A percentile compares a stretch with the other conserved stretches of the same genome.
Evolutionary conservation across 2,113 vertebrate genomes (phyloP).

Genomic region (Hymenochirus boettgeri): DNA sequence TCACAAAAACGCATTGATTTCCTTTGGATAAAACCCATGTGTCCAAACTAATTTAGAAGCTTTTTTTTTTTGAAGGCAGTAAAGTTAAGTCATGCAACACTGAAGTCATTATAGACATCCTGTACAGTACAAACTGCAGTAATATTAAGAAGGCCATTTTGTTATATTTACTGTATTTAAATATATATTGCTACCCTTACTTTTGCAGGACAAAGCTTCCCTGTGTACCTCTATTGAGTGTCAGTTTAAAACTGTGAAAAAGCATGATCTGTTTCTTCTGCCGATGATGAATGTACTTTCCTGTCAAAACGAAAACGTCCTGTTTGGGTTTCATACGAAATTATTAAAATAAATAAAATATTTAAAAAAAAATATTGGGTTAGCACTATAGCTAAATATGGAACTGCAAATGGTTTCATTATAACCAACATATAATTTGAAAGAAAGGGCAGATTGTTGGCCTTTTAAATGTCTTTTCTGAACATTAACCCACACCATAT

Average conservation of each 20-base stretch:
- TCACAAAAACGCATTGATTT: slow-evolving; percentile 88
- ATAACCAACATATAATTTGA: slow-evolving; percentile 85
- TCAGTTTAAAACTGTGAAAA: slow-evolving; percentile 64
- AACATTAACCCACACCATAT: too few species aligned
- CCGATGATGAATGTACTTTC: slow-evolving; percentile 81
- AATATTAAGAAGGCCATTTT: slow-evolving; percentile 74
- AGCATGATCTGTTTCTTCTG: slow-evolving; percentile 70
- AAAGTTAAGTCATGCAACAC: slow-evolving; percentile 73
- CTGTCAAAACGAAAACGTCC: slow-evolving; percentile 77
- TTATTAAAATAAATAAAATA: too few species aligned
- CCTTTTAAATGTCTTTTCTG: slow-evolving; percentile 75
- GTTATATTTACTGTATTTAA: slow-evolving; percentile 83
- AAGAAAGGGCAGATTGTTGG: slow-evolving; percentile 71
- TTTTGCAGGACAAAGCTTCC: slow-evolving; percentile 71
- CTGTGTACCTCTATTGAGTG: slow-evolving; percentile 74
- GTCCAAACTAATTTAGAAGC: slow-evolving; percentile 77
- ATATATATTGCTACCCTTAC: slow-evolving; percentile 73
- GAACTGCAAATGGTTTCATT: slow-evolving; percentile 69
- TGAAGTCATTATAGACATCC: slow-evolving; percentile 70
- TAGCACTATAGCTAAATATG: slow-evolving; percentile 72
- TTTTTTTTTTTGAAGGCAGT: slow-evolving; percentile 67
- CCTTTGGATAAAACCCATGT: slow-evolving; percentile 79
- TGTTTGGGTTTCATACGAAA: slow-evolving; percentile 77
- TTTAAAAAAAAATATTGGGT: slow-evolving; percentile 76
- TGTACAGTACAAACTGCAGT: slow-evolving; percentile 68